Base-by-base conservation (phyloP, 1,140 invertebrate species). In the Idris sp. region DNA sequence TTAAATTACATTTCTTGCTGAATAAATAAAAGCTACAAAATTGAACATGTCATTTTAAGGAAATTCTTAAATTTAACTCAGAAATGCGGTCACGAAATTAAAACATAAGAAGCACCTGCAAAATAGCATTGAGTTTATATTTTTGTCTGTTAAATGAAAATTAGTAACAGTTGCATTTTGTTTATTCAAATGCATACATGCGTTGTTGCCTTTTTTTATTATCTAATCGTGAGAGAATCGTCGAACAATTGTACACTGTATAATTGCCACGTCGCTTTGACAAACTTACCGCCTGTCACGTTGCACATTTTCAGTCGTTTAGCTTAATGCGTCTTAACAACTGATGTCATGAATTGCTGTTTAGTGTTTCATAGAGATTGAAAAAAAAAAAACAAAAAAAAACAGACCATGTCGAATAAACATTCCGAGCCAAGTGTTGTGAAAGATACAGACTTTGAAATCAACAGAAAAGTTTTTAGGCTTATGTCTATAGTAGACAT, bases 401-500 rank as follows among this genome's bases (percentile, higher is more conserved):
- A n/a, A n/a, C n/a, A n/a, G n/a, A n/a, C n/a, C n/a, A 43, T 49
- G 40, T 22, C 22, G 15, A 22, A 43, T 18, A 13, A 77, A 59
- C 74, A 64, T 13, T 54, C 56, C 5, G 46, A 51, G 13, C 49
- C 43, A 9, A 35, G 58, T 16, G 65, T 79, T 3, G 49, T 72
- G 16, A 84, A 79, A 72, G 84, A 86, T 14, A 81, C 81, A 0
- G 77, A 81, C 67, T 59, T 87, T 30, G 78, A 79, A 22, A 72
- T 86, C 14, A 80, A 84, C 3, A 80, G 81, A 5, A 72, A 81
- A 36, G 85, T 83, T 83, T 44, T 78, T 3, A 76, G 85, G 49
- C 74, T 85, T 78, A 68, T 87, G 74, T 86, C 85, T 22, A 80
- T 86, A 16, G 81, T 85, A 18, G 85, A 87, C 22, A 86, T 87